Conservation (phyloP, 2,888 invertebrate species). For the Lithodes maja region DNA sequence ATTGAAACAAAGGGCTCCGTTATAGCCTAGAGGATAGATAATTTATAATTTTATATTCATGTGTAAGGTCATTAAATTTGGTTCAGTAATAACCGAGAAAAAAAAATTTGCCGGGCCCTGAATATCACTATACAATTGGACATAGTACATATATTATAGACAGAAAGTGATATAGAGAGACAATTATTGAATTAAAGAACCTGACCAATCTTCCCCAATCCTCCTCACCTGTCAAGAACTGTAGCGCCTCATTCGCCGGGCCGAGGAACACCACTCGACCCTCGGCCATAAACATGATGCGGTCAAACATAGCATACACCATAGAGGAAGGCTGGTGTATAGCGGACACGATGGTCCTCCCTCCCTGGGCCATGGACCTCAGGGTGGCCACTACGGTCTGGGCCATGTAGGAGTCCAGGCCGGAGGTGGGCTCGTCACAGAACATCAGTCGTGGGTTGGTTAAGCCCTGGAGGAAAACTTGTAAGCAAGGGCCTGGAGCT, state of each 20-base stretch:
- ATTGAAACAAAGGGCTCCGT: too few species aligned
- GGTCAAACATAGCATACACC: slow-evolving; percentile 90
- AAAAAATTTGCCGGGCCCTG: too few species aligned
- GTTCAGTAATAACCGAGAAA: too few species aligned
- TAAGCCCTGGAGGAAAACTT: slow-evolving; percentile 74
- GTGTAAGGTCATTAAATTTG: too few species aligned
- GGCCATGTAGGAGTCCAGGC: slow-evolving; percentile 97
- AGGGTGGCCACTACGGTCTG: slow-evolving; percentile 86
- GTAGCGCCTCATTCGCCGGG: slow-evolving; percentile 84
- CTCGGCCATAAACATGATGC: slow-evolving; percentile 90
- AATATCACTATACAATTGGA: too few species aligned
- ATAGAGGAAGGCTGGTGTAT: slow-evolving; percentile 98
- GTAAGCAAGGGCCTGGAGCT: too few species aligned
- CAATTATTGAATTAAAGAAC: too few species aligned
- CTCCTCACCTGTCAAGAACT: slow-evolving; percentile 85
- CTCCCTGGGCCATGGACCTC: slow-evolving; percentile 78
- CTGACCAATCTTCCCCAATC: too few species aligned
- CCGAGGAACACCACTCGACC: slow-evolving; percentile 90
- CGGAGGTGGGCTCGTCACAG: slow-evolving; percentile 98
- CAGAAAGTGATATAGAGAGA: too few species aligned
- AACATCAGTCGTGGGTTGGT: slow-evolving; percentile 96
- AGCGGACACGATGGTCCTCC: slow-evolving; percentile 93
- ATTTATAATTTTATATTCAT: too few species aligned
- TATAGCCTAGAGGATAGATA: too few species aligned
- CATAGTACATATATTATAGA: too few species aligned